A percentile compares a stretch with the other conserved stretches of the same genome.
Conservation (phyloP, 2,113 vertebrate species). For the Callipepla californica region DNA sequence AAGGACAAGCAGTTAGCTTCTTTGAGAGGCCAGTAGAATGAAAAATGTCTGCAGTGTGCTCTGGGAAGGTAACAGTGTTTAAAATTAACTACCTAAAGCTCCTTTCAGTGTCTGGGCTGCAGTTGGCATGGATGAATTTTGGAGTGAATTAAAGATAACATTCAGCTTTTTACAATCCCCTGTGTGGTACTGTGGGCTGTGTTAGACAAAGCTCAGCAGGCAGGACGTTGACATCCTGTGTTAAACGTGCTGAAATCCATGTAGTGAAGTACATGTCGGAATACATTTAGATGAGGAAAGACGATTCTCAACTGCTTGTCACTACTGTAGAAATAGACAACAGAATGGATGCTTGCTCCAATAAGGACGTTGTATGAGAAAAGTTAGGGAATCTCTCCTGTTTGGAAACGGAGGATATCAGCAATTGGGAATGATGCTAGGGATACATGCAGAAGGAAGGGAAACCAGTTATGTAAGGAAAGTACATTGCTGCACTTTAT, state of each 20-base stretch:
- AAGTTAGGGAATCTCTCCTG: background rate
- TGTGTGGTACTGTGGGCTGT: accelerated
- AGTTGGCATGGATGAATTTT: background rate
- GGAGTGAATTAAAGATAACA: too few relatives aligned
- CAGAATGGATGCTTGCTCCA: background rate
- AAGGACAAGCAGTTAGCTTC: background rate
- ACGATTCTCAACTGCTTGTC: background rate
- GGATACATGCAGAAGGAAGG: background rate
- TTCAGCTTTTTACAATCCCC: background rate
- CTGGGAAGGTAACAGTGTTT: background rate
- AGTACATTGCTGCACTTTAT: background rate
- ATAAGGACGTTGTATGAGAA: background rate
- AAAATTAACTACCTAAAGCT: background rate
- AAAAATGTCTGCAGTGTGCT: background rate
- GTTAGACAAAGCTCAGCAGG: background rate
- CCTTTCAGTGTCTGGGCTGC: background rate
- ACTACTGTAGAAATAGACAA: background rate
- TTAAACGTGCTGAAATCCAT: background rate
- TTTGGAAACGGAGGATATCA: background rate
- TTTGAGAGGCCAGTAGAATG: background rate
- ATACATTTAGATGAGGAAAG: background rate
- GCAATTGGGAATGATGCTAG: background rate
- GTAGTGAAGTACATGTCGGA: background rate
- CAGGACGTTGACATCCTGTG: background rate
- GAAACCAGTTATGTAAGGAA: background rate